Evolutionary conservation across 2,888 invertebrate genomes (phyloP).

Genomic region (Hipparchia semele): DNA sequence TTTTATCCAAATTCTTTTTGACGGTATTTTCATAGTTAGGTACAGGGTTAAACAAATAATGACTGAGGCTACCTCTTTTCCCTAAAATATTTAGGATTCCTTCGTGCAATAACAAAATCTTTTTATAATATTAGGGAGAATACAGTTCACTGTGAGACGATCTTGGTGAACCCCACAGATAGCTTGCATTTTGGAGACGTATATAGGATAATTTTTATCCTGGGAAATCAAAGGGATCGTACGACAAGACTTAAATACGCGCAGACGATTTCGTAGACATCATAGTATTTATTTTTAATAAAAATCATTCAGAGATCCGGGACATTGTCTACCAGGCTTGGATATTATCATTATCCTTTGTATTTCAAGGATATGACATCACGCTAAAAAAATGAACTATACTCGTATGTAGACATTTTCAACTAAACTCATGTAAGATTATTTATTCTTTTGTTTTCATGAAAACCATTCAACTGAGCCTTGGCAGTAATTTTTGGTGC

Average conservation of each 20-base stretch:
- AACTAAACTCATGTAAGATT: constrained; percentile 47
- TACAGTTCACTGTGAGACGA: no score
- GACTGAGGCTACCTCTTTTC: no score
- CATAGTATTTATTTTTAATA: no score
- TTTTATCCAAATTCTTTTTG: neutral
- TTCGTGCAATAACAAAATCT: no score
- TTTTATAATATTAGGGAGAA: no score
- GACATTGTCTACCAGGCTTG: constrained; percentile 12
- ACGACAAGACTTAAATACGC: no score
- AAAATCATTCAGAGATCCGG: constrained; percentile 19
- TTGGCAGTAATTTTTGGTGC: constrained; percentile 63
- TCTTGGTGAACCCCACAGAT: no score
- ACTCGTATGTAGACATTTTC: constrained; percentile 21
- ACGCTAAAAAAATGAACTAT: neutral
- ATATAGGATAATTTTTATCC: no score
- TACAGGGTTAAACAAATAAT: neutral
- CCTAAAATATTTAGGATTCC: no score
- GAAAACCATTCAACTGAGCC: constrained; percentile 62
- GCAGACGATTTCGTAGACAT: no score
- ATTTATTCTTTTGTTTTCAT: constrained; percentile 74
- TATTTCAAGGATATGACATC: constrained; percentile 32
- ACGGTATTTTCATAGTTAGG: neutral
- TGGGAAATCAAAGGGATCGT: no score
- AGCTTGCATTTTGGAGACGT: no score
- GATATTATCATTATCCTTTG: constrained; percentile 26